phyloP scores from a whole-genome alignment of 37 sponge, comb jelly and placozoan genomes.

The Diacarnus erythraeanus region DNA sequence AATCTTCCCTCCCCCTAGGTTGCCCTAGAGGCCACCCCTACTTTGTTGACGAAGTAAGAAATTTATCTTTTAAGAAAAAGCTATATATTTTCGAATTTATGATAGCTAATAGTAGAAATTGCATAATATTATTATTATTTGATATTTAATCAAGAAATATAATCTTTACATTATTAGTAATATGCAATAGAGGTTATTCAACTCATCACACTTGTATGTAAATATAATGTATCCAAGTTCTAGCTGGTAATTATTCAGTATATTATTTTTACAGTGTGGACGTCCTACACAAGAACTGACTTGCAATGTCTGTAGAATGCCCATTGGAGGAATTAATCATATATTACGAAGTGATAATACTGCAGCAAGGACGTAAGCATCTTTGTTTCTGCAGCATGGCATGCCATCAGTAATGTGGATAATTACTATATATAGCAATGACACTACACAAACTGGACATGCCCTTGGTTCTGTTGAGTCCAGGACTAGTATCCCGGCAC shows the following conservation, averaged over 20 bases:
- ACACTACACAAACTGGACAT: conserved; percentile 71
- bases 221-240: too few relatives aligned
- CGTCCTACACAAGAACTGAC: conserved; percentile 22
- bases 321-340: conserved; percentile 57
- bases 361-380: conserved; percentile 47
- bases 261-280: conserved; percentile 26
- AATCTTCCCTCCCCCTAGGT: too few relatives aligned
- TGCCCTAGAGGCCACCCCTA: conserved; percentile 82
- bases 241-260: too few relatives aligned
- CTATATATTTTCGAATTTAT: too few relatives aligned
- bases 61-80: too few relatives aligned
- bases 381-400: background rate
- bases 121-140: too few relatives aligned
- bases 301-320: conserved; percentile 40
- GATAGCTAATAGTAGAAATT: too few relatives aligned
- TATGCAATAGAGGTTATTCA: too few relatives aligned
- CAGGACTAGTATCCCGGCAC: conserved; percentile 26
- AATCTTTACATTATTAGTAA: too few relatives aligned
- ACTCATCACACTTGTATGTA: too few relatives aligned
- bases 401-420: background rate
- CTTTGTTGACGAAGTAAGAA: conserved; percentile 57
- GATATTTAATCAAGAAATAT: too few relatives aligned
- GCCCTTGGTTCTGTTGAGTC: conserved; percentile 28
- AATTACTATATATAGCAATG: conserved; percentile 20
- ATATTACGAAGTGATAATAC: conserved; percentile 17